A percentile compares a stretch with the other conserved stretches of the same genome.
These are phyloP conservation scores for Anomalospiza imberbis DNA, from an alignment of 2,797 vertebrate genomes.

Conservation along the genomic window DNA sequence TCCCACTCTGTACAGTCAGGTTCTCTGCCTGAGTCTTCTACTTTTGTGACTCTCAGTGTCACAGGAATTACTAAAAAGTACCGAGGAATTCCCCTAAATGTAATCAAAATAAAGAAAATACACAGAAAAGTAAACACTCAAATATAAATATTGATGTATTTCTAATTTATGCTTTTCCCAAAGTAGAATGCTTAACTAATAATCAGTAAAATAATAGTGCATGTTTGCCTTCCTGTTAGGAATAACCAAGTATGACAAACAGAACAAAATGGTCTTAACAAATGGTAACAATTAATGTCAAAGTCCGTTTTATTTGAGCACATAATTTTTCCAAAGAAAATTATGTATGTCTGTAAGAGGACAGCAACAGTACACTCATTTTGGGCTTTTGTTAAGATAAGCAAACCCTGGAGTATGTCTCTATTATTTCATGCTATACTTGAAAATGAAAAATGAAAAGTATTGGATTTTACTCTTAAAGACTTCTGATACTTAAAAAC, in stretches of 20 bases:
- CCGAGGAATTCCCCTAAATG: conserved; percentile 41
- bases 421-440: neutral
- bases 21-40: conserved; percentile 69
- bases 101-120: conserved; percentile 4
- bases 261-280: neutral
- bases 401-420: neutral
- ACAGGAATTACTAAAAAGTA: conserved; percentile 56
- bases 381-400: neutral
- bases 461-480: neutral
- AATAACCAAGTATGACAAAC: neutral
- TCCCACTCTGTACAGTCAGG: conserved; percentile 73
- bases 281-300: neutral
- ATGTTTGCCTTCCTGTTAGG: neutral
- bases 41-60: conserved; percentile 72
- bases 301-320: neutral
- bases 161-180: neutral
- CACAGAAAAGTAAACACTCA: neutral
- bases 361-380: neutral
- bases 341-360: neutral
- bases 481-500: neutral
- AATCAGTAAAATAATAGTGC: neutral
- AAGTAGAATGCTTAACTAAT: neutral
- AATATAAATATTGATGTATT: neutral
- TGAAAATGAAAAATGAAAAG: neutral
- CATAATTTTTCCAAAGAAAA: neutral